Conservation (phyloP, 1,140 invertebrate genomes). For the Calephelis virginiensis region DNA sequence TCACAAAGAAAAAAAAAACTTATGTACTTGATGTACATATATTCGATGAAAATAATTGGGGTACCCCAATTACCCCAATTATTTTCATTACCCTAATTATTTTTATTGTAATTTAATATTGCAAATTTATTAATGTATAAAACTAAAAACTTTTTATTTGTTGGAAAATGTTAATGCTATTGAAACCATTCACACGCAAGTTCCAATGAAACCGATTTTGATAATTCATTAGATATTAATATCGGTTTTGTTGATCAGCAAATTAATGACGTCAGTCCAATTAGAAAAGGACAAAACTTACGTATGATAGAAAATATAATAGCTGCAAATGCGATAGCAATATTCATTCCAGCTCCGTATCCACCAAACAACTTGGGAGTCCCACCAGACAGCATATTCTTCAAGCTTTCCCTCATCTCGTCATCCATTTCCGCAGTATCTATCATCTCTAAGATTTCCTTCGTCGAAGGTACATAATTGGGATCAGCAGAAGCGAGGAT, state of each 20-base stretch:
- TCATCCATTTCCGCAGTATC: constrained; percentile 78
- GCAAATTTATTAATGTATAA: too few species aligned
- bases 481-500: constrained; percentile 44
- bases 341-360: constrained; percentile 30
- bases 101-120: too few species aligned
- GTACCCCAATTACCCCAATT: too few species aligned
- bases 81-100: too few species aligned
- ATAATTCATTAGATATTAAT: background rate
- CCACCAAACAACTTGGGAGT: constrained; percentile 49
- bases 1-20: too few species aligned
- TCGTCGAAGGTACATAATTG: constrained; percentile 67
- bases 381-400: constrained; percentile 66
- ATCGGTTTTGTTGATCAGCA: background rate
- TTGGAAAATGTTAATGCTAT: too few species aligned
- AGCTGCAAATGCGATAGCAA: constrained; percentile 44
- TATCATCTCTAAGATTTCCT: constrained; percentile 79
- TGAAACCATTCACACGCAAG: background rate
- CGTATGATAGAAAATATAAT: constrained; percentile 51
- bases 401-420: constrained; percentile 75
- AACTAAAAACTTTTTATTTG: too few species aligned
- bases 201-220: background rate
- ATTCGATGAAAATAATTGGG: too few species aligned
- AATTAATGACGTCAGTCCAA: background rate
- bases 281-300: constrained; percentile 36
- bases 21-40: too few species aligned